These are phyloP conservation scores for Ailurus styani DNA, from an alignment of 2,113 vertebrate genomes.

Conservation along the genomic window DNA sequence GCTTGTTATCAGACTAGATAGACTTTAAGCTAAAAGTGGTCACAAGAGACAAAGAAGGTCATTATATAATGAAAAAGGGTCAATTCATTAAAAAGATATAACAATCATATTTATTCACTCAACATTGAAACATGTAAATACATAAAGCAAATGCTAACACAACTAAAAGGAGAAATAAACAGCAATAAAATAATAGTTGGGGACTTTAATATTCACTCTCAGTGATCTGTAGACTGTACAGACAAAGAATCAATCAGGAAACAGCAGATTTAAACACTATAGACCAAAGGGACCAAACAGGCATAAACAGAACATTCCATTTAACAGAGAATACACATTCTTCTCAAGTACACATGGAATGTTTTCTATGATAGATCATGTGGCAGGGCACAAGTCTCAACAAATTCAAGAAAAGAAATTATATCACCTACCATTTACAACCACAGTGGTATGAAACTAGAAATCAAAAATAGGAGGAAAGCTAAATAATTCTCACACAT, in stretches of 20 bases:
- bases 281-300: not conserved
- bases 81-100: not conserved
- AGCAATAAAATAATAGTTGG: not conserved
- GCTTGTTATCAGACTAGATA: not conserved
- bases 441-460: not conserved
- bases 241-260: not conserved
- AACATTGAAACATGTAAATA: not conserved
- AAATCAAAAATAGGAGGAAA: not conserved
- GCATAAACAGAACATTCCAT: not conserved
- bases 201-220: not conserved
- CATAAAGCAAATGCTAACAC: not conserved
- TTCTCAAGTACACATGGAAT: not conserved
- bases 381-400: not conserved
- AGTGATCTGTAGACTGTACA: not conserved
- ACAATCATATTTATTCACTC: not conserved
- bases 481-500: not conserved
- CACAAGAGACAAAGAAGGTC: not conserved
- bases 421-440: not conserved
- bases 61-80: not conserved
- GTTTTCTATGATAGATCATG: not conserved
- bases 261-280: not conserved
- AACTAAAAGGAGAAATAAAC: not conserved
- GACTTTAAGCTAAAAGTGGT: not conserved
- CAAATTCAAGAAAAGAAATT: not conserved
- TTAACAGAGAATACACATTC: not conserved